These are phyloP conservation scores for Hirtodrosophila confusa DNA, from an alignment of 2,888 invertebrate species.

Conservation along the genomic window DNA sequence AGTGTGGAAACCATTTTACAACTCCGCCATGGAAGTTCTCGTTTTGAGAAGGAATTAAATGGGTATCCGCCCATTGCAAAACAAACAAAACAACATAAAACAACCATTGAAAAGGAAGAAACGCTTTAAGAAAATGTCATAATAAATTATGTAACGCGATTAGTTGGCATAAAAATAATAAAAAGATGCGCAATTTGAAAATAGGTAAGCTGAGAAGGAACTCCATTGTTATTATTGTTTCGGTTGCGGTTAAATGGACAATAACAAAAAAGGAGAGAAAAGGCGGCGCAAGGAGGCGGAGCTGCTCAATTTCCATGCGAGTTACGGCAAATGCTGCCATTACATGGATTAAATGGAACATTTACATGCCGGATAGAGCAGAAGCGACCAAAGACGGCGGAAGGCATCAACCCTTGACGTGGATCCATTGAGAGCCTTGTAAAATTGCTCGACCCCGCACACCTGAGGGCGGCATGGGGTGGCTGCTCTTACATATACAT, in stretches of 20 bases:
- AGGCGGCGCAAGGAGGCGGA: slow-evolving; percentile 29
- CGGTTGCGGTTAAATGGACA: slow-evolving; percentile 44
- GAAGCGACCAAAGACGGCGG: slow-evolving; percentile 31
- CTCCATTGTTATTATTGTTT: slow-evolving; percentile 26
- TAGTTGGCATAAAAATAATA: slow-evolving; percentile 49
- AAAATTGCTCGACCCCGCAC: slow-evolving; percentile 14
- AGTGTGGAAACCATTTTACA: no score
- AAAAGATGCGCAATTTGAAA: slow-evolving; percentile 46
- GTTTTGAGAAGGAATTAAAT: no score
- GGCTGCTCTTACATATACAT: slow-evolving; percentile 24
- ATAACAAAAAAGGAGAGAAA: slow-evolving; percentile 11
- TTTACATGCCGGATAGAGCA: slow-evolving; percentile 54
- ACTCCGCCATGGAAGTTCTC: no score
- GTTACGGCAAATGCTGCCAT: slow-evolving; percentile 68
- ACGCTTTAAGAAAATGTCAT: slow-evolving; percentile 36
- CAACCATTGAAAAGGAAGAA: slow-evolving; percentile 20
- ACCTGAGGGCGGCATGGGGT: slow-evolving; percentile 57
- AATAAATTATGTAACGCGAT: slow-evolving; percentile 54
- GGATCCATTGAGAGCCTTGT: slow-evolving; percentile 1
- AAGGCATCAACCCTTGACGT: slow-evolving; percentile 42
- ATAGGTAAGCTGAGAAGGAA: slow-evolving; percentile 25
- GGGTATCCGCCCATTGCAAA: slow-evolving; percentile 1
- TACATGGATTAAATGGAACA: slow-evolving; percentile 64
- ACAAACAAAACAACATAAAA: not conserved
- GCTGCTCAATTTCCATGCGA: slow-evolving; percentile 57